phyloP scores from a whole-genome alignment of 2,888 invertebrate species.

The Osmoderma eremita region DNA sequence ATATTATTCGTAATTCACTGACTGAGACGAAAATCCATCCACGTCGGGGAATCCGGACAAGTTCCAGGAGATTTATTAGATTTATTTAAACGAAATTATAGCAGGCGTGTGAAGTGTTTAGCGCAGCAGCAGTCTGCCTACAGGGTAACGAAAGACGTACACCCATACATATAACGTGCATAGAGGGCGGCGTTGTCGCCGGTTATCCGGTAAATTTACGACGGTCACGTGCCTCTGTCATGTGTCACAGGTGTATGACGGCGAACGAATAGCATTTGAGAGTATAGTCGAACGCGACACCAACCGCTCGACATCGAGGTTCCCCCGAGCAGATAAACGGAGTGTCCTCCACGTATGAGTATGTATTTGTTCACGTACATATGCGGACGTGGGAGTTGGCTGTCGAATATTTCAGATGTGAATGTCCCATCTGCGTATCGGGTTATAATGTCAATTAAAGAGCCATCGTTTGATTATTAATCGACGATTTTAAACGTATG shows the following conservation, averaged over 20 bases:
- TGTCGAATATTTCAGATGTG: constrained; percentile 18
- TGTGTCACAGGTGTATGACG: constrained; percentile 43
- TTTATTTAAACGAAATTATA: constrained; percentile 37
- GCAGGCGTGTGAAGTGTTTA: constrained; percentile 26
- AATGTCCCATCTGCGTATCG: constrained; percentile 35
- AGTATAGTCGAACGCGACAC: constrained; percentile 27
- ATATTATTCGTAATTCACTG: not conserved
- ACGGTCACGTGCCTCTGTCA: constrained; percentile 40
- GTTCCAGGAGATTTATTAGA: constrained; percentile 28
- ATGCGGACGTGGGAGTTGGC: not conserved
- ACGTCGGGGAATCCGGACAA: constrained; percentile 24
- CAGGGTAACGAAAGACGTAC: not conserved
- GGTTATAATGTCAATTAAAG: constrained; percentile 41
- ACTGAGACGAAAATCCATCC: constrained; percentile 1
- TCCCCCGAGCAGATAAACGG: constrained; percentile 5
- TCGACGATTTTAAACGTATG: constrained; percentile 19
- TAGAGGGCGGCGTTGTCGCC: constrained; percentile 7
- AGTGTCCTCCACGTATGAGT: not conserved
- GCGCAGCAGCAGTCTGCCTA: not conserved
- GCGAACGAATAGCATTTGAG: constrained; percentile 37
- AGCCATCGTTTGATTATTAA: constrained; percentile 38
- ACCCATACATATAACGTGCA: too few relatives aligned
- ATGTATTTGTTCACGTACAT: not conserved
- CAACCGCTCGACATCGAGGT: constrained; percentile 13
- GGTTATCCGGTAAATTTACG: constrained; percentile 31